Conservation (phyloP, 2,113 vertebrate species). For the Pseudopipra pipra region DNA sequence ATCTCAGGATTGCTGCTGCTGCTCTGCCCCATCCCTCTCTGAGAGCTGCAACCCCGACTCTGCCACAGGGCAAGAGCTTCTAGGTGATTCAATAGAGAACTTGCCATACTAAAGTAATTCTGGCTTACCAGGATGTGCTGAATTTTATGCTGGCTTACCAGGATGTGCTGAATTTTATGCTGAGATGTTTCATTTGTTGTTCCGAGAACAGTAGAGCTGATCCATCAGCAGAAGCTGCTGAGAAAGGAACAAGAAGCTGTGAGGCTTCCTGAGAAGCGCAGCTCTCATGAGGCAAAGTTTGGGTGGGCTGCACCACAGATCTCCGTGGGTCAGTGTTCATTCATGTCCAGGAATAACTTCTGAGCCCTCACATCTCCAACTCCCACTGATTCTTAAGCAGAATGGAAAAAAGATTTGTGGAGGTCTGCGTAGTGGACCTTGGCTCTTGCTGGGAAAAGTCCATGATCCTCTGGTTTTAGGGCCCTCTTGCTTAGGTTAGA, state of each 20-base stretch:
- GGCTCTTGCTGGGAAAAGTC: neutral
- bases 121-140: neutral
- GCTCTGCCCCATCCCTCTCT: neutral
- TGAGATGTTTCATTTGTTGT: neutral
- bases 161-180: neutral
- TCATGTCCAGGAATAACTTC: neutral
- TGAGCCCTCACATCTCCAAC: neutral
- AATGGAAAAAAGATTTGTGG: neutral
- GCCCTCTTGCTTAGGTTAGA: neutral
- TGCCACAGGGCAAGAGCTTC: neutral
- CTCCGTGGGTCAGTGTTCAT: fast-evolving
- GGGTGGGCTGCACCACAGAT: neutral
- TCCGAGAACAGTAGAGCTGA: neutral
- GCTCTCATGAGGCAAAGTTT: fast-evolving
- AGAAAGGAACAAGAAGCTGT: neutral
- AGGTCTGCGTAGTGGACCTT: neutral
- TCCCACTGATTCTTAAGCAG: neutral
- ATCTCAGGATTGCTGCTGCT: neutral
- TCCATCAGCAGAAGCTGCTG: neutral
- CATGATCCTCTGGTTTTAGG: neutral
- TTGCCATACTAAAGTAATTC: neutral
- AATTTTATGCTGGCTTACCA: neutral
- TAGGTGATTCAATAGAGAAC: neutral
- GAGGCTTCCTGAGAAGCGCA: neutral
- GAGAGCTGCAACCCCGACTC: neutral